Base-by-base conservation (phyloP, 2,888 invertebrate genomes). In the Abrostola triplasia region DNA sequence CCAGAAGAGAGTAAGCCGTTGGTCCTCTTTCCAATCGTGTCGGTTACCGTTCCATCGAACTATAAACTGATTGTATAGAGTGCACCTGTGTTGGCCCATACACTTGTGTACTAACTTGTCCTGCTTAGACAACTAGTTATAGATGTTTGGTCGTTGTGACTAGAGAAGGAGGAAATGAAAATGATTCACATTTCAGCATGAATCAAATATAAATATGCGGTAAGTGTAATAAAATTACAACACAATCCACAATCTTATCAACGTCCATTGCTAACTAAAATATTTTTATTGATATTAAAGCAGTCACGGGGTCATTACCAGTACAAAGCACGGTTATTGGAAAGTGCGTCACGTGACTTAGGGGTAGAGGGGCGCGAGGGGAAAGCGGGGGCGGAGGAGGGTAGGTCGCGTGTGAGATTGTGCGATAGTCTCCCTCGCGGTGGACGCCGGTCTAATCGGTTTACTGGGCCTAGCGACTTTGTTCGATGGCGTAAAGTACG, bases 281-380 rank as follows among this genome's bases (percentile, higher is more conserved):
- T 75, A 77, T 58, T 76, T 68, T 79, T 88, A 89, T 89, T 88
- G 88, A 88, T 88, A 88, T 87, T 82, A 84, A 88, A 82, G 70
- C 64, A 88, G 86, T 83, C 81, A 82, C 82, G 89, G 88, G 91
- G 92, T 92, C 91, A 92, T 92, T 92, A 92, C 91, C 91, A 88
- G 86, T 81, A 85, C 85, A 84, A 82, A 85, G 44, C 44, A 24
- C 24, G 81, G 77, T 81, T 84, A 85, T 89, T 83, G 88, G 87
- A 84, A 85, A 85, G 88, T 80, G 84, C 80, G 86, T 85, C 88
- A 84, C 86, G 88, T 85, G 87, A 83, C 68, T 71, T 73, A 67
- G 71, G 73, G 73, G 75, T 44, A 7, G 44, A 37, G 44, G 48
- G 37, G 42, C 8, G 51, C 5, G 38, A 44, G 62, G 62, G 68